Conservation (phyloP, 2,797 vertebrate genomes). For the Carapus acus region DNA sequence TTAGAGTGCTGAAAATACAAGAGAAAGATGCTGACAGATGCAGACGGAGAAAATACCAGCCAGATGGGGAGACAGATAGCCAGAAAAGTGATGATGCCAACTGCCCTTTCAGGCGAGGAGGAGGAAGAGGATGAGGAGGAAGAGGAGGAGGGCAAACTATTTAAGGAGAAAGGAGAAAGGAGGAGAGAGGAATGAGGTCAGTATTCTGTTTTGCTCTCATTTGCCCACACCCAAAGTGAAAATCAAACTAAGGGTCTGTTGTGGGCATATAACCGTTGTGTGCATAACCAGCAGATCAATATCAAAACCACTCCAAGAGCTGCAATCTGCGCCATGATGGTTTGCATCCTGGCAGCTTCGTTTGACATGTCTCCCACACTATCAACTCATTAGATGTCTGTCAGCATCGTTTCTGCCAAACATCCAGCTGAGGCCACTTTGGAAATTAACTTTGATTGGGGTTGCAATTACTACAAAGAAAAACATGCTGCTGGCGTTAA, state of each 20-base stretch:
- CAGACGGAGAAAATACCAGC: conserved; percentile 6
- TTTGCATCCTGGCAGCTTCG: too few species aligned
- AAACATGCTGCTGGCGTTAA: too few species aligned
- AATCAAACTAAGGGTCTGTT: too few species aligned
- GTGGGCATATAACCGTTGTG: conserved; percentile 40
- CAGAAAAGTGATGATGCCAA: conserved; percentile 13
- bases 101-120: conserved; percentile 22
- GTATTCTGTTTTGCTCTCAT: conserved; percentile 17
- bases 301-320: conserved; percentile 4
- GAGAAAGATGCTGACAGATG: conserved; percentile 16
- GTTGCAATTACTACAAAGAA: too few species aligned
- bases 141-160: conserved; percentile 44
- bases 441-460: too few species aligned
- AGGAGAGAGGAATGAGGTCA: conserved; percentile 18
- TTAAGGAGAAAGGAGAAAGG: conserved; percentile 26
- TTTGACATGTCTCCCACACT: too few species aligned
- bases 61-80: conserved; percentile 21
- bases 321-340: not conserved
- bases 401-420: too few species aligned
- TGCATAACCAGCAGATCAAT: conserved; percentile 5
- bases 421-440: too few species aligned
- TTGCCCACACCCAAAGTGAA: conserved; percentile 47
- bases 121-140: conserved; percentile 31
- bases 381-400: too few species aligned
- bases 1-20: not conserved